phyloP scores from a whole-genome alignment of 53 echinoderm and acorn worm species.

The Mesocentrotus franciscanus region DNA sequence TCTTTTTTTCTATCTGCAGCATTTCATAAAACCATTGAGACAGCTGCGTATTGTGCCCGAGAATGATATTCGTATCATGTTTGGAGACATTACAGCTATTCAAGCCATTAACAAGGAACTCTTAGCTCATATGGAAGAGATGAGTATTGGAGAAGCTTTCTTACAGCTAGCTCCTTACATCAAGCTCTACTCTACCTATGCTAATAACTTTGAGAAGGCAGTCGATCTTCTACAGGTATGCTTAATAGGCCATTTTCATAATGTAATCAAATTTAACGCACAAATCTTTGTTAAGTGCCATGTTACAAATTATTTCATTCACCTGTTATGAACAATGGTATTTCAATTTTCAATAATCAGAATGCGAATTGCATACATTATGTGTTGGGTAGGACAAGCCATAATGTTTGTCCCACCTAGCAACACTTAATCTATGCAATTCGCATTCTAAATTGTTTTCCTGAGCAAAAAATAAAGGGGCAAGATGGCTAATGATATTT shows the following conservation, averaged over 20 bases:
- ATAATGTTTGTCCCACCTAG: no score
- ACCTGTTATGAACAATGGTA: no score
- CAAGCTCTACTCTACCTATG: slow-evolving; percentile 93
- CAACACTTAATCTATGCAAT: no score
- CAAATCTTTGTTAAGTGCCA: no score
- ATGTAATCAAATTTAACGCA: no score
- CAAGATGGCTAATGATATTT: not conserved
- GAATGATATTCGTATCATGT: slow-evolving; percentile 81
- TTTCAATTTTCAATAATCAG: no score
- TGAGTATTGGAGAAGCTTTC: slow-evolving; percentile 85
- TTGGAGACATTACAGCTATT: slow-evolving; percentile 88
- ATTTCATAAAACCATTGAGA: slow-evolving; percentile 80
- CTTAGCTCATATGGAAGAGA: slow-evolving; percentile 89
- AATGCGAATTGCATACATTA: no score
- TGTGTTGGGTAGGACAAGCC: no score
- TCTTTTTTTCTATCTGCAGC: slow-evolving; percentile 55
- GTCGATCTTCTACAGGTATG: slow-evolving; percentile 85
- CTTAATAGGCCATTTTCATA: no score
- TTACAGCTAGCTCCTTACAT: slow-evolving; percentile 90
- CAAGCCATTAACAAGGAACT: slow-evolving; percentile 93
- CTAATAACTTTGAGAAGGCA: slow-evolving; percentile 96
- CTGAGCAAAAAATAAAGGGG: not conserved
- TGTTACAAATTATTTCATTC: no score
- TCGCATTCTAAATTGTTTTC: no score
- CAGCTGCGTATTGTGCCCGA: slow-evolving; percentile 79